Percentiles rank a stretch among this genome's conserved stretches.
Evolutionary conservation across 1,140 invertebrate genomes (phyloP).

Genomic region (Drosophila athabasca): DNA sequence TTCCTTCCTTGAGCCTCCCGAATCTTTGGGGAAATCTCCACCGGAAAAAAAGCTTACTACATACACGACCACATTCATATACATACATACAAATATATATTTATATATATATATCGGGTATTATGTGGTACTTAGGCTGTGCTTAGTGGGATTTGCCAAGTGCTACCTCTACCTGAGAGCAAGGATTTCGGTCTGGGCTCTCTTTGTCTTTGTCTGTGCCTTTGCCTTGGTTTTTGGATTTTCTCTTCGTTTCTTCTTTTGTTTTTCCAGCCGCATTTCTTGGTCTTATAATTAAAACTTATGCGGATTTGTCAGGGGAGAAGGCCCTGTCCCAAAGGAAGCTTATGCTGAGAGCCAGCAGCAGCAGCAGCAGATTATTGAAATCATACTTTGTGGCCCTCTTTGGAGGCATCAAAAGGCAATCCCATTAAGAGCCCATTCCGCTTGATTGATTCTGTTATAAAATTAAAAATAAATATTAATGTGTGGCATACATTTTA

Average conservation of each 20-base stretch:
- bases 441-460: constrained; percentile 70
- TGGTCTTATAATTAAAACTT: constrained; percentile 74
- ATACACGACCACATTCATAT: constrained; percentile 11
- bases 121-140: constrained; percentile 74
- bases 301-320: constrained; percentile 31
- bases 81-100: constrained; percentile 9
- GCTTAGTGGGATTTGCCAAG: constrained; percentile 68
- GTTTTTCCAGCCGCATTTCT: constrained; percentile 24
- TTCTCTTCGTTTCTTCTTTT: not conserved
- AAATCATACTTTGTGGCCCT: constrained; percentile 13
- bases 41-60: constrained; percentile 19
- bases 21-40: constrained; percentile 51
- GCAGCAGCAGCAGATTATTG: not conserved
- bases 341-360: constrained; percentile 11
- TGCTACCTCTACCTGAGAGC: constrained; percentile 42
- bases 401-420: constrained; percentile 13
- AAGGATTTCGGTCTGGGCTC: constrained; percentile 33
- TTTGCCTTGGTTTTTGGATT: constrained; percentile 8
- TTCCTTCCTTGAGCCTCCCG: constrained; percentile 11
- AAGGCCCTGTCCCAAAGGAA: constrained; percentile 3
- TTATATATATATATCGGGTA: constrained; percentile 51
- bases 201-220: constrained; percentile 20
- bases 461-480: constrained; percentile 78
- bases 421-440: constrained; percentile 48
- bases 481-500: constrained; percentile 69